These are phyloP conservation scores for Clarias laeviceps DNA, from an alignment of 2,797 vertebrate species.

Conservation along the genomic window DNA sequence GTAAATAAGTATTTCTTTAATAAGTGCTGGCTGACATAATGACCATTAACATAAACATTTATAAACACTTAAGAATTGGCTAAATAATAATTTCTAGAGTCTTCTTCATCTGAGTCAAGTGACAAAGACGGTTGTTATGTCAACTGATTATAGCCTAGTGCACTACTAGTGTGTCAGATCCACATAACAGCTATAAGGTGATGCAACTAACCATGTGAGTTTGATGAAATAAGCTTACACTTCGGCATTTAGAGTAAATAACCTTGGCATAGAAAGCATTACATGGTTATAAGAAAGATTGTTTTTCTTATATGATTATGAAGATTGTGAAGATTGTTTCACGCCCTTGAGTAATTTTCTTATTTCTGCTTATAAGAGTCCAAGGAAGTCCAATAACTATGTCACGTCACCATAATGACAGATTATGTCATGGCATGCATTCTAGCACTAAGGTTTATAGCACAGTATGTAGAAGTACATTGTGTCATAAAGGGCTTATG, in stretches of 20 bases:
- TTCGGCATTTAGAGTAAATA: background rate
- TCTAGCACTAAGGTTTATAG: too few species aligned
- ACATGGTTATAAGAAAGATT: background rate
- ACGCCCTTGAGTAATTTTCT: background rate
- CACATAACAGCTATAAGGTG: background rate
- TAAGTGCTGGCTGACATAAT: background rate
- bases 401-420: background rate
- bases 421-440: background rate
- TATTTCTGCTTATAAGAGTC: background rate
- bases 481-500: background rate
- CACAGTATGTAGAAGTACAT: background rate
- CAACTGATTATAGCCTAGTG: background rate
- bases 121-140: background rate
- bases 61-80: background rate
- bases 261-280: background rate
- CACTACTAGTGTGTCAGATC: background rate
- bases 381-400: background rate
- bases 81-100: too few species aligned
- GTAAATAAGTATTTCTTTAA: background rate
- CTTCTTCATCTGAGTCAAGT: background rate
- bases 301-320: background rate
- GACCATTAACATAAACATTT: background rate
- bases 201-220: background rate
- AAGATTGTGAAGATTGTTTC: background rate
- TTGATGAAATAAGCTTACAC: background rate